These are phyloP conservation scores for Chaetura pelagica DNA, from an alignment of 2,113 vertebrate genomes.

Conservation along the genomic window DNA sequence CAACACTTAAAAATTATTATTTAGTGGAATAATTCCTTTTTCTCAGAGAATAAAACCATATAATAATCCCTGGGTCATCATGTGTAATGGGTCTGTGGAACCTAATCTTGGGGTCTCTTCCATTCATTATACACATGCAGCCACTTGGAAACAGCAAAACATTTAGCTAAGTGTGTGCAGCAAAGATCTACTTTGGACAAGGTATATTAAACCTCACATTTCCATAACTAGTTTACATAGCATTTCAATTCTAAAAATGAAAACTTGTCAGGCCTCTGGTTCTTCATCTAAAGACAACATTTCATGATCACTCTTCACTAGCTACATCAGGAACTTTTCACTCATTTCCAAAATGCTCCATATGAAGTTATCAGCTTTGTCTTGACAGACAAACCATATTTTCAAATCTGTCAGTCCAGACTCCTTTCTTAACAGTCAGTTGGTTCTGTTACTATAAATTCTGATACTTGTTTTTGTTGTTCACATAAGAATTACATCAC, in stretches of 20 bases:
- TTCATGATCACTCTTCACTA: not conserved
- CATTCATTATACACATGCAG: not conserved
- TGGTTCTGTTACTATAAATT: not conserved
- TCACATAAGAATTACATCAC: not conserved
- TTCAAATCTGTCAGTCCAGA: not conserved
- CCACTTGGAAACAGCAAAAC: not conserved
- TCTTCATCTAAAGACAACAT: not conserved
- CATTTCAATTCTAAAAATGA: not conserved
- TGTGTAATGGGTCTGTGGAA: not conserved
- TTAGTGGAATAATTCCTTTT: not conserved
- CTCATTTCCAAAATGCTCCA: not conserved
- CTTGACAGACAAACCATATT: not conserved
- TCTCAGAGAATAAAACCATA: not conserved
- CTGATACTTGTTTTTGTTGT: not conserved
- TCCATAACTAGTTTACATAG: not conserved
- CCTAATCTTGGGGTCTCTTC: not conserved
- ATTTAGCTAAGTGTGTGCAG: not conserved
- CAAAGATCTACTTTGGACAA: not conserved
- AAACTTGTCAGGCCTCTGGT: not conserved
- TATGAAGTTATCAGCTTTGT: not conserved
- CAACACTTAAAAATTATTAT: not conserved
- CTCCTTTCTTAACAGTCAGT: not conserved
- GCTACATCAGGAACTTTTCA: not conserved
- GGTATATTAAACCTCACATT: not conserved
- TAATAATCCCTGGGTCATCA: not conserved